Conservation (phyloP, 2,113 vertebrate species). For the Psephotus haematonotus region DNA sequence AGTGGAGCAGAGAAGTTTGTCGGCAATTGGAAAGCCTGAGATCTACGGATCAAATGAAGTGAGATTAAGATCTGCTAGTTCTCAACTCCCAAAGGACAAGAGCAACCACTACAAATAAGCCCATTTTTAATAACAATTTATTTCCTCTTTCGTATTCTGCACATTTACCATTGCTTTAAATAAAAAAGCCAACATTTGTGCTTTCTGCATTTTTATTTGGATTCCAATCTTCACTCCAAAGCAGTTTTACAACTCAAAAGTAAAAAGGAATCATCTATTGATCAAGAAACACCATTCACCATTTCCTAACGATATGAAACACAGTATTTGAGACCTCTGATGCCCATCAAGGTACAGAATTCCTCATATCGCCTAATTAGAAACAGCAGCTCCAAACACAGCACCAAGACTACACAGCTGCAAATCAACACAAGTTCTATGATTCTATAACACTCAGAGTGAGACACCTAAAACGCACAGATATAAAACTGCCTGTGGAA, state of each 20-base stretch:
- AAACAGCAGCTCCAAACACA: background rate
- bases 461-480: background rate
- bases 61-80: background rate
- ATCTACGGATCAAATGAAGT: background rate
- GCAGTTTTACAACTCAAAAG: background rate
- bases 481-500: background rate
- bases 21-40: background rate
- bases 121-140: background rate
- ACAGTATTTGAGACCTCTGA: background rate
- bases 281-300: background rate
- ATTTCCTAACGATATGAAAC: rapidly evolving
- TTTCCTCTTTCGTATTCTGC: background rate
- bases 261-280: background rate
- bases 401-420: background rate
- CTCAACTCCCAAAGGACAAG: background rate
- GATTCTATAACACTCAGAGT: background rate
- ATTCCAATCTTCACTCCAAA: background rate
- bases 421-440: background rate
- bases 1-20: background rate
- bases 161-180: background rate
- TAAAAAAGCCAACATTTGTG: background rate
- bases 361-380: background rate
- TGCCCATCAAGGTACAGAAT: background rate
- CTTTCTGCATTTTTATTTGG: background rate
- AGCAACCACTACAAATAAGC: background rate